Conservation (phyloP, 2,797 vertebrate genomes). For the Spinus pinus region DNA sequence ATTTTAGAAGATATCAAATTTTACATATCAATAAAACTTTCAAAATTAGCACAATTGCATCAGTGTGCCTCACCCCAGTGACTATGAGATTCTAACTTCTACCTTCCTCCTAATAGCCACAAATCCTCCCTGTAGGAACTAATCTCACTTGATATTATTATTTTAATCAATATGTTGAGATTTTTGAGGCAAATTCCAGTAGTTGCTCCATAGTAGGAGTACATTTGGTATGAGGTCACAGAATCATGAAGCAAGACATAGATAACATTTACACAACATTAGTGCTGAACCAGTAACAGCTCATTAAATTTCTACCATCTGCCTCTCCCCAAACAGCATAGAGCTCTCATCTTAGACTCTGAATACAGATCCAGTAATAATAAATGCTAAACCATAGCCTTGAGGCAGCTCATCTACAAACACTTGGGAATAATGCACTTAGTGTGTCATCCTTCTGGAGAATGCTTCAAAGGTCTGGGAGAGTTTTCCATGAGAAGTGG, state of each 20-base stretch:
- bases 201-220: not conserved
- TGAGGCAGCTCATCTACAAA: not conserved
- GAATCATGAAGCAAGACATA: not conserved
- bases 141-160: not conserved
- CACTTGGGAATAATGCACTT: not conserved
- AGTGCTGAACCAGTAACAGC: constrained; percentile 5
- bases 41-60: not conserved
- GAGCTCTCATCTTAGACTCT: not conserved
- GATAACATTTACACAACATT: not conserved
- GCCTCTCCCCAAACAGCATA: not conserved
- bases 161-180: not conserved
- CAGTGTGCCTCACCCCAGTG: rapidly evolving
- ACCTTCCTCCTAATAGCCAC: not conserved
- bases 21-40: not conserved
- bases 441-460: not conserved
- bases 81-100: not conserved
- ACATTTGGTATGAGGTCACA: not conserved
- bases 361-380: constrained; percentile 2
- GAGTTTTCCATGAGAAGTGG: not conserved
- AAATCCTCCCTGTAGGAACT: not conserved
- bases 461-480: not conserved
- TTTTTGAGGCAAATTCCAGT: not conserved
- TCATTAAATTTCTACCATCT: constrained; percentile 30
- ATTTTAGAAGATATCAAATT: not conserved
- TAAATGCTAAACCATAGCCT: constrained; percentile 26